Evolutionary conservation across 2,113 vertebrate genomes (phyloP).

Genomic region (Apteryx owenii): DNA sequence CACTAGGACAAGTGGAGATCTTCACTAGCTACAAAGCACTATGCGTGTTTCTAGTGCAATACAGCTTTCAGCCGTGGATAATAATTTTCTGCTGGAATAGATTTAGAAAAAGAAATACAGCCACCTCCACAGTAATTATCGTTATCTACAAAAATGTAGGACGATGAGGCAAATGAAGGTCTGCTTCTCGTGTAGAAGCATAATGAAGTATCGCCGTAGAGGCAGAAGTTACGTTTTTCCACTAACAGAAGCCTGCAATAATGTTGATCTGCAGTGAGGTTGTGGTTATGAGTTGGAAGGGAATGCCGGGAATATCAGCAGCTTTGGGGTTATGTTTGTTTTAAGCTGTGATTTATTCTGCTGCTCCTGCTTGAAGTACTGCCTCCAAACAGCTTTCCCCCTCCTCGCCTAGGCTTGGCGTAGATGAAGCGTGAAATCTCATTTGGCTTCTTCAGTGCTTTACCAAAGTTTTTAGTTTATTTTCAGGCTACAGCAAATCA

Average conservation of each 20-base stretch:
- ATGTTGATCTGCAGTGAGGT: neutral
- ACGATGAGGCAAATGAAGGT: neutral
- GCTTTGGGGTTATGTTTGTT: neutral
- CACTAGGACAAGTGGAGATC: neutral
- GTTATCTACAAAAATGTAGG: neutral
- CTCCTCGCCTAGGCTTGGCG: neutral
- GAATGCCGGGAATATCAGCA: neutral
- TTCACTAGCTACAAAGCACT: neutral
- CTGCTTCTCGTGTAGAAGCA: neutral
- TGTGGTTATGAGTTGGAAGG: neutral
- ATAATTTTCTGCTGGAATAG: neutral
- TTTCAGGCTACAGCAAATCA: neutral
- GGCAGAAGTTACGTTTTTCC: rapidly evolving
- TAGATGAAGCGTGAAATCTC: neutral
- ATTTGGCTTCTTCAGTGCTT: neutral
- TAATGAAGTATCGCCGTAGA: rapidly evolving
- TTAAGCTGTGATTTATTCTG: neutral
- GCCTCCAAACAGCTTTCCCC: neutral
- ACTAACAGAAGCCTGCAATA: neutral
- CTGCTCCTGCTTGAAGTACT: neutral
- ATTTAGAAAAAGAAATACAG: neutral
- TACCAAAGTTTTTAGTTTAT: neutral
- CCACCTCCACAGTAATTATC: neutral
- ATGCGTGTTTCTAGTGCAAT: neutral
- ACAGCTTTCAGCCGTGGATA: neutral